A percentile compares a stretch with the other conserved stretches of the same genome.
Conservation (phyloP, 2,113 vertebrate species). For the Brevimyrus niger region DNA sequence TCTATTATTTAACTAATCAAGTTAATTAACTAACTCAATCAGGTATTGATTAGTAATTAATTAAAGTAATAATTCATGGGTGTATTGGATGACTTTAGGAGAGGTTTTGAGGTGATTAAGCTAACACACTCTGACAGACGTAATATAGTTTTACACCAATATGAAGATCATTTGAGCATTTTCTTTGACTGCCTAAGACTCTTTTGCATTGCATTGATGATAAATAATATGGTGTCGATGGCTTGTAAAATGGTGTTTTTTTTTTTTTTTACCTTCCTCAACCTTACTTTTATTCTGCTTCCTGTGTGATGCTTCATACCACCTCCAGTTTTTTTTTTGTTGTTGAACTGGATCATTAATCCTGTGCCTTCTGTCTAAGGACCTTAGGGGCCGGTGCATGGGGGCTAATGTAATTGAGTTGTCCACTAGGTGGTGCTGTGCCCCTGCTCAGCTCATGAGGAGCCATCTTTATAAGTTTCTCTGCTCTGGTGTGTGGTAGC, state of each 20-base stretch:
- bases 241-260: neutral
- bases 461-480: neutral
- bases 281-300: neutral
- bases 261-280: neutral
- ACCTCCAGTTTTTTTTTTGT: neutral
- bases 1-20: too few relatives aligned
- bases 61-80: too few relatives aligned
- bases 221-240: neutral
- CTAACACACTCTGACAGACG: neutral
- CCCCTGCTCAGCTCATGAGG: neutral
- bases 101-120: neutral
- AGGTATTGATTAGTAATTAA: neutral
- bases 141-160: neutral
- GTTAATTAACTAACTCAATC: neutral
- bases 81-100: neutral
- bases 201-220: neutral
- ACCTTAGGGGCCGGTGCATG: neutral
- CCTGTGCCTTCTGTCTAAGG: neutral
- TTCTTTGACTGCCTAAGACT: neutral
- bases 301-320: neutral
- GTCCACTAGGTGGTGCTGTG: conserved; percentile 16
- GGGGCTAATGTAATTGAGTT: neutral
- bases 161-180: neutral
- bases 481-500: neutral
- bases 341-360: neutral